Evolutionary conservation across 2,113 vertebrate genomes (phyloP).

Genomic region (Setophaga coronata): DNA sequence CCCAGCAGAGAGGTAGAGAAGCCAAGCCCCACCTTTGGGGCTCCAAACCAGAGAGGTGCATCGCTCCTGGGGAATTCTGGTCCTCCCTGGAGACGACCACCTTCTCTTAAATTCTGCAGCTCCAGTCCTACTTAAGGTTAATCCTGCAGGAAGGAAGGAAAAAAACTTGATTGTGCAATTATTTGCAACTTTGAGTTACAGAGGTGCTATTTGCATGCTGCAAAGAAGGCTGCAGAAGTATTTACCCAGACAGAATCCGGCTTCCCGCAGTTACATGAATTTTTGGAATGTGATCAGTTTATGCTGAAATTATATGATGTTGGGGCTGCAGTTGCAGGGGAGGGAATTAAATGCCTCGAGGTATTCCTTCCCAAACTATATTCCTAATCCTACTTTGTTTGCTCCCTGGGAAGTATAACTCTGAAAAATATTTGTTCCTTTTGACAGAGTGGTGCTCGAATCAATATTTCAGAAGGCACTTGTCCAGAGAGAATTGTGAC

Average conservation of each 20-base stretch:
- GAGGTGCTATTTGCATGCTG: not conserved
- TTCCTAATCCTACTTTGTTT: not conserved
- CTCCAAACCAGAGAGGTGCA: not conserved
- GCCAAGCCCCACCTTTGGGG: not conserved
- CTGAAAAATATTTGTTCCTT: constrained; percentile 44
- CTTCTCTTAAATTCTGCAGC: not conserved
- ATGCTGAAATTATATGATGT: not conserved
- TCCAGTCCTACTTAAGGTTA: not conserved
- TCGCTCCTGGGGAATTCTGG: not conserved
- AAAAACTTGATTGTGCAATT: not conserved
- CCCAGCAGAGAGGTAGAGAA: not conserved
- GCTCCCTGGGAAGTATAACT: not conserved
- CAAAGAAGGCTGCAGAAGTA: not conserved
- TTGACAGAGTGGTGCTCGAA: constrained; percentile 88
- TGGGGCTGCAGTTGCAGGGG: not conserved
- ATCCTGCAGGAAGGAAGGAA: not conserved
- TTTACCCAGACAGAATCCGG: not conserved
- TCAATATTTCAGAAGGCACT: constrained; percentile 94
- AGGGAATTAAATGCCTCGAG: not conserved
- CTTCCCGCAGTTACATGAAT: not conserved
- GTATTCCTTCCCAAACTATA: not conserved
- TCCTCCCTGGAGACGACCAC: not conserved
- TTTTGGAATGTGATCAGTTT: not conserved
- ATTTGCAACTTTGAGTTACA: not conserved
- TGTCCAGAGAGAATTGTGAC: constrained; percentile 93